Base-by-base conservation (phyloP, 2,797 vertebrate species). In the Champsocephalus esox region DNA sequence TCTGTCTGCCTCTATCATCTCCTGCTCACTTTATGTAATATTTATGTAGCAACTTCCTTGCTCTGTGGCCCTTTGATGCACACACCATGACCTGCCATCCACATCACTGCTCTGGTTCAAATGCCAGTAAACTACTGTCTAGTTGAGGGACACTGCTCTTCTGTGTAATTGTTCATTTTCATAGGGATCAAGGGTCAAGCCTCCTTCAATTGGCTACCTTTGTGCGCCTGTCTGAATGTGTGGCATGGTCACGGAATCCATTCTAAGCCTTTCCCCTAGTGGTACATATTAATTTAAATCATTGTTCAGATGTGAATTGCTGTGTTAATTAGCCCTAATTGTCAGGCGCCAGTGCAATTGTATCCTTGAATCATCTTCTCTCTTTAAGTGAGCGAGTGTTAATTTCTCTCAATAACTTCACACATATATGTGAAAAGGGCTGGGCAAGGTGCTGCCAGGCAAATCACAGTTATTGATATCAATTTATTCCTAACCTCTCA, bases 381-480 rank as follows among this genome's bases (percentile, higher is more conserved):
- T 87, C 76, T 72, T 69, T 60, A 65, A 77, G 83, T 66, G 67
- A 73, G 66, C 69, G 61, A 80, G 57, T 62, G 76, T 82, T 85
- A 54, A 69, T 84, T 82, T 83, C 77, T 81, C 79, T 70, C 68
- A 82, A 84, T 83, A 88, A 84, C 81, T 75, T 82, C 86, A 81
- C 79, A 88, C 89, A 90, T 79, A 81, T 79, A 92, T 90, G 70
- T 62, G 84, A 84, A 90, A 90, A 89, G 86, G 81, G 86, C 86
- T 51, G 81, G 88, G 78, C 71, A 75, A 84, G 87, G 87, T 61
- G 81, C 90, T 83, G 80, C 82, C 90, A 84, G 86, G 83, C 81
- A 92, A 92, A 93, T 92, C 86, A 90, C 73, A 80, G 89, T 92
- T 92, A 93, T 92, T 93, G 93, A 90, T 93, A 93, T 90, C 87